Percentiles rank a stretch among this genome's conserved stretches.
Conservation (phyloP, 2,113 vertebrate species). For the Sula dactylatra region DNA sequence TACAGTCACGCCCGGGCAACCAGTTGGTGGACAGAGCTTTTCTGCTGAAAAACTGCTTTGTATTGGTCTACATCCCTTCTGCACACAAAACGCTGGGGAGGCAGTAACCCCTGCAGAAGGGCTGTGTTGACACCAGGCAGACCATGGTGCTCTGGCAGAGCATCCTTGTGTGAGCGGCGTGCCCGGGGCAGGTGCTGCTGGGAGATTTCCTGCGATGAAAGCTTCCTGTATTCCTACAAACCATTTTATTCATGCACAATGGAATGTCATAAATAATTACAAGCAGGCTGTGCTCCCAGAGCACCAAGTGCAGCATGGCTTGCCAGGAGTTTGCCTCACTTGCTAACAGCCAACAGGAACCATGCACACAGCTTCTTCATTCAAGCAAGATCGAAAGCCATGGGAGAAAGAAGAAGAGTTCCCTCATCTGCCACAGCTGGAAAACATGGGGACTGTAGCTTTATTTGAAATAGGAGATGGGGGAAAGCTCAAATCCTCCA, state of each 20-base stretch:
- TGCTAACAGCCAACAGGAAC: neutral
- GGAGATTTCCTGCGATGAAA: neutral
- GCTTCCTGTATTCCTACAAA: neutral
- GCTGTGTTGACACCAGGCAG: neutral
- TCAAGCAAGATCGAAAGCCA: neutral
- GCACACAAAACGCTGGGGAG: neutral
- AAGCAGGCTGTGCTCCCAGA: neutral
- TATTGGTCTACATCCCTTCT: rapidly evolving
- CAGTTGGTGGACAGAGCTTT: neutral
- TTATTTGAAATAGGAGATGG: neutral
- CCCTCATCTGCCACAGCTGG: neutral
- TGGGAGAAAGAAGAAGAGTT: neutral
- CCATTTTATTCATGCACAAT: neutral
- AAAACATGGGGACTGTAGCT: neutral
- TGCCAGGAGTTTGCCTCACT: neutral
- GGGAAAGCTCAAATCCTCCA: neutral
- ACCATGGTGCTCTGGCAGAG: rapidly evolving
- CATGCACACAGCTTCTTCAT: rapidly evolving
- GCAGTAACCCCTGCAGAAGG: neutral
- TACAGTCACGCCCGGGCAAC: neutral
- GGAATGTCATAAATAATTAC: neutral
- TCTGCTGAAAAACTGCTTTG: neutral
- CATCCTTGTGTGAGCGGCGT: rapidly evolving
- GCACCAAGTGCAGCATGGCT: rapidly evolving
- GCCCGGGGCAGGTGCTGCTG: neutral